Evolutionary conservation across 2,797 vertebrate species (phyloP), one percentile per base, ranked within the genome.

Genomic region (Brachyrhaphis roseni): DNA sequence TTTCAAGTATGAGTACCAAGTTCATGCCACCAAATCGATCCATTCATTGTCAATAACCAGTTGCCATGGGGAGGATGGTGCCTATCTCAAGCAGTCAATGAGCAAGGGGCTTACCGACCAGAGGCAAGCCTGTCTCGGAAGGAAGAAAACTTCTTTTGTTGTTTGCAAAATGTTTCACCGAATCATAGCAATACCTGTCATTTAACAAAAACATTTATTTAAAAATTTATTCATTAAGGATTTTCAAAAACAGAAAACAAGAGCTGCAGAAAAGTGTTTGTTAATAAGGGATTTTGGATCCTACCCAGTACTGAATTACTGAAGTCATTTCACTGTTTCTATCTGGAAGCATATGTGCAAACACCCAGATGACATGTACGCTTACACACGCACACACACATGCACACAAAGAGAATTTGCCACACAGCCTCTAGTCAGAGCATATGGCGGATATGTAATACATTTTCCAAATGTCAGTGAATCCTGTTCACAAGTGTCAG

Each of bases 371-470:
- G 62, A 74, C 77, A 85, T 46, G 36, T 73, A 86, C 43, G 0
- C 78, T n/a, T 39, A 79, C 78, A 43, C 66, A 70, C 20, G 26
- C 64, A 26, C 66, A 70, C 23, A 16, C 66, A 2, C 46, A 78
- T 77, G 13, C 66, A 70, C 23, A 43, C 66, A 78, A 62, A 59
- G 6, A 68, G 3, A 84, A 66, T 78, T 75, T 78, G 72, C 49
- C 80, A 75, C 74, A 28, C 72, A 78, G 82, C 72, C 59, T 89
- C 83, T 77, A 81, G 71, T 85, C 79, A 28, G 57, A 91, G 80
- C 91, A 91, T 90, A 91, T 86, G 89, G 84, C 85, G 46, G 83
- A 82, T 81, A 91, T 92, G 87, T 84, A 83, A 90, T 90, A 86
- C 85, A 83, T 89, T 91, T 91, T 88, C 83, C 59, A 26, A 91